These are phyloP conservation scores for Sinocyclocheilus maitianheensis DNA, from an alignment of 2,113 vertebrate species.

Conservation along the genomic window DNA sequence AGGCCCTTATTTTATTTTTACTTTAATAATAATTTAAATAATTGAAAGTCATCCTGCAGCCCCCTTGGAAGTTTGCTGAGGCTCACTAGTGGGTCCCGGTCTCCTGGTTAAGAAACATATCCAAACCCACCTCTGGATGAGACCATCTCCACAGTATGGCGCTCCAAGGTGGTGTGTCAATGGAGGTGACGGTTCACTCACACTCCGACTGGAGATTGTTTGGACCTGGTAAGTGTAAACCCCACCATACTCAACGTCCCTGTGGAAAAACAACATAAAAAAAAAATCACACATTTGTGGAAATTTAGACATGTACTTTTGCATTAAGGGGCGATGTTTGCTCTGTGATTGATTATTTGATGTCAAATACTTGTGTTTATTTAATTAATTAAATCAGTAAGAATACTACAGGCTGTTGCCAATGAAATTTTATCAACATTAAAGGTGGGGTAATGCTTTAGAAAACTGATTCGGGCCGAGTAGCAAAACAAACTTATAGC, in stretches of 20 bases:
- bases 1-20: background rate
- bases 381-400: background rate
- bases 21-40: background rate
- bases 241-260: conserved; percentile 78
- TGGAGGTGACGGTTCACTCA: conserved; percentile 87
- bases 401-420: background rate
- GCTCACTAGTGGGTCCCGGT: background rate
- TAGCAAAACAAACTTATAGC: too few relatives aligned
- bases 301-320: background rate
- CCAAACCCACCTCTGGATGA: conserved; percentile 79
- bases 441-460: background rate
- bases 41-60: background rate
- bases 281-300: background rate
- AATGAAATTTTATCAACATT: background rate
- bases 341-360: background rate
- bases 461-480: too few relatives aligned
- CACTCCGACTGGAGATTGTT: conserved; percentile 77
- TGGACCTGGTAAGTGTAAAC: conserved; percentile 86
- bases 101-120: background rate
- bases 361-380: background rate
- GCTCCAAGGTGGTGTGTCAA: conserved; percentile 83
- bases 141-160: conserved; percentile 92
- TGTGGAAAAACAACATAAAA: conserved; percentile 58
- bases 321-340: background rate
- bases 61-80: background rate